Percentiles rank a stretch among this genome's conserved stretches.
Conservation (phyloP, 2,797 vertebrate species). For the Acanthis flammea region DNA sequence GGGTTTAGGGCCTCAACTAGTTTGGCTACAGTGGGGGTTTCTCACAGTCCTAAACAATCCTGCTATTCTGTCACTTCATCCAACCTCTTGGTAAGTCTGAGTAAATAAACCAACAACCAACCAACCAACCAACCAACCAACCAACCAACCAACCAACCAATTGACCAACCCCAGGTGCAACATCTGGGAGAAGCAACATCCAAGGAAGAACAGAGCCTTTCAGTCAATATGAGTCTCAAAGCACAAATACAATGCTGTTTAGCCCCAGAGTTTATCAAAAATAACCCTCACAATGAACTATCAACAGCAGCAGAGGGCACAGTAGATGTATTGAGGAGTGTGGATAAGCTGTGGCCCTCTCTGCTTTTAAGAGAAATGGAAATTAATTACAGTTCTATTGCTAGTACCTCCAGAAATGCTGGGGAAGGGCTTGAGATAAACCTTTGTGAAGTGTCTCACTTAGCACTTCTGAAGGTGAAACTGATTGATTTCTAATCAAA, state of each 20-base stretch:
- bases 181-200: not conserved
- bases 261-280: not conserved
- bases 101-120: not conserved
- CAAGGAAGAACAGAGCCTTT: not conserved
- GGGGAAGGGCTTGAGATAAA: not conserved
- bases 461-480: not conserved
- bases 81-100: not conserved
- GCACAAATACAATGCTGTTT: not conserved
- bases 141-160: not conserved
- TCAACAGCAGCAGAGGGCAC: not conserved
- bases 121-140: not conserved
- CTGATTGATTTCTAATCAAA: not conserved
- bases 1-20: not conserved
- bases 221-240: not conserved
- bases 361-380: not conserved
- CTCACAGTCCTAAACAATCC: not conserved
- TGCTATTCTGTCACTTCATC: not conserved
- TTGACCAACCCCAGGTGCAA: fast-evolving
- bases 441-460: not conserved
- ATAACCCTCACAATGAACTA: not conserved
- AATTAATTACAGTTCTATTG: not conserved
- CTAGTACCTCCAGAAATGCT: not conserved
- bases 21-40: not conserved
- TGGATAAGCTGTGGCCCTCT: not conserved
- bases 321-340: not conserved